Evolutionary conservation across 1,140 invertebrate species (phyloP), one percentile per base, ranked within the genome.

Genomic region (Drosophila punjabiensis): DNA sequence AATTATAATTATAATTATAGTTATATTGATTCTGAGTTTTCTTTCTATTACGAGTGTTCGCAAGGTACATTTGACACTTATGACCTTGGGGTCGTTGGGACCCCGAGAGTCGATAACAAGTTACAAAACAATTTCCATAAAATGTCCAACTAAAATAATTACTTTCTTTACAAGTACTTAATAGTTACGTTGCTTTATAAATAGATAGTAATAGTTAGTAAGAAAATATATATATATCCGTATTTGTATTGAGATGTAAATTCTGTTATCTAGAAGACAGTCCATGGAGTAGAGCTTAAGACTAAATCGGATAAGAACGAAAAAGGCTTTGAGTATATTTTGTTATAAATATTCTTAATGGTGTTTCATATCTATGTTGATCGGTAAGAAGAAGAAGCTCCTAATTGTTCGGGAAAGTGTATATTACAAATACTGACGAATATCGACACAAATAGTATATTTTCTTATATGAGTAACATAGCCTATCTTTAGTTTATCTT

Each of bases 181-280:
- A n/a, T 48, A 48, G 43, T 61, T 71, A 62, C 47, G 18, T 56
- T 48, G 41, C 73, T 10, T 52, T 88, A 83, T 33, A 88, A 78
- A 76, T 81, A 81, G 77, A 80, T 74, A 75, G 81, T 41, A 70
- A 79, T 67, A 81, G 64, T 71, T 66, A 75, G 84, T 88, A 89
- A 66, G 84, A 88, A 88, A 88, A 88, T 85, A 88, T 87, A 88
- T 85, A 88, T 87, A 53, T 52, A 47, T 58, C 18, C 30, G 50
- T 75, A 60, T 65, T 45, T 55, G 43, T 79, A 45, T 68, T 67
- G 52, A 67, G 56, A 76, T 83, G 76, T 88, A 88, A 88, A 88
- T 88, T 88, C 85, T 85, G 78, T 81, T 88, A 88, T 88, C 84
- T 88, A 89, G 85, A 79, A 88, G 84, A 88, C 84, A 88, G 84